A percentile compares a stretch with the other conserved stretches of the same genome.
phyloP scores from a whole-genome alignment of 23 tunicate genomes.

The Ascidia mentula region DNA sequence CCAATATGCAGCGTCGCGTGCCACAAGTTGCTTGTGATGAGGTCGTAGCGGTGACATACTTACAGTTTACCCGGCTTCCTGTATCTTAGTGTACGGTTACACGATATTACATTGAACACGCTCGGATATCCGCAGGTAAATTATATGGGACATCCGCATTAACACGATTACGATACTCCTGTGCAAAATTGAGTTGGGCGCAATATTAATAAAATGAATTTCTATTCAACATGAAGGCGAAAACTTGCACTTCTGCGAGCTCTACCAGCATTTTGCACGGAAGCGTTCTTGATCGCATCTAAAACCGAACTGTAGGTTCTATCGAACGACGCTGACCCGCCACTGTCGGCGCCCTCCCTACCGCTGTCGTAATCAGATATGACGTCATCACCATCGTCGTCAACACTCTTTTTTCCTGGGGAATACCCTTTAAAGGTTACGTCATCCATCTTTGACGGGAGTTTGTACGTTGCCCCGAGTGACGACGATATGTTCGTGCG shows the following conservation, averaged over 20 bases:
- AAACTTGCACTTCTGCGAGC: not conserved
- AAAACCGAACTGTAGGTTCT: not conserved
- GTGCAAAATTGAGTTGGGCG: too few relatives aligned
- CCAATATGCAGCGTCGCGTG: too few relatives aligned
- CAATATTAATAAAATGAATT: too few relatives aligned
- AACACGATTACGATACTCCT: too few relatives aligned
- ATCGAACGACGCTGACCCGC: not conserved
- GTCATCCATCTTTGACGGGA: too few relatives aligned
- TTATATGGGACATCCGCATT: too few relatives aligned
- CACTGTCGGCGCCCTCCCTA: not conserved
- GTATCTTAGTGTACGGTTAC: too few relatives aligned
- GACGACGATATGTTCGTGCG: not conserved
- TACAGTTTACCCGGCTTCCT: too few relatives aligned
- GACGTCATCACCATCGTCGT: not conserved
- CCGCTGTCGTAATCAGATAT: conserved; percentile 8
- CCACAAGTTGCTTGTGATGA: too few relatives aligned
- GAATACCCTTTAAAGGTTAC: not conserved
- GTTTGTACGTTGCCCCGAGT: not conserved
- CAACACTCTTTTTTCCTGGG: not conserved
- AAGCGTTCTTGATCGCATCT: not conserved
- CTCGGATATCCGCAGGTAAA: too few relatives aligned
- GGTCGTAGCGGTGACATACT: too few relatives aligned
- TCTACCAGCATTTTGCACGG: not conserved
- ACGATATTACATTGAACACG: too few relatives aligned
- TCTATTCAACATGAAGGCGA: not conserved